Evolutionary conservation across 2,888 invertebrate species (phyloP), one percentile per base, ranked within the genome.

Genomic region (Hydrotaea cyrtoneurina): DNA sequence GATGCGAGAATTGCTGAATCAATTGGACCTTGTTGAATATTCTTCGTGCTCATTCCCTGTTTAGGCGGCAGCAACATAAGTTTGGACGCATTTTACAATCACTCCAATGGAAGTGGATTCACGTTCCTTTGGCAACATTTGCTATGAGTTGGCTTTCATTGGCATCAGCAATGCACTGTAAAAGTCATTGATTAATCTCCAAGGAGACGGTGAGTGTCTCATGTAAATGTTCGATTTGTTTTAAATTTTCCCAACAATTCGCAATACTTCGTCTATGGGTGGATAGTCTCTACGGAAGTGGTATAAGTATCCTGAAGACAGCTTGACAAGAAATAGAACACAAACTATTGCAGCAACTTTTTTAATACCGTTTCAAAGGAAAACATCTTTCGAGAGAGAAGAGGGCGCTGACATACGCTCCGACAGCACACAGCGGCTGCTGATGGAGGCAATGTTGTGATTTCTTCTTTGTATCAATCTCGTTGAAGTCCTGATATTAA

Each of bases 131-230:
- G 43, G 2, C 43, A 43, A 36, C 36, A 36, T 36, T 36, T 39
- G n/a, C 13, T 50, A n/a, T n/a, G n/a, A 15, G 8, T 50, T 50
- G n/a, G 2, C 50, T 59, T 59, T 15, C 23, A 23, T 2, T 4
- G 15, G n/a, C n/a, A 26, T 19, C 59, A 23, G 2, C 59, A 39
- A 43, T 66, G 66, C 66, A 19, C 66, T 43, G 36, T 43, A 64
- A 64, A 76, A 53, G 31, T 71, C 69, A 36, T 39, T 77, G 79
- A 85, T 85, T 80, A 85, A 85, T 80, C 79, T 77, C 85, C 85
- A 69, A 59, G 77, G 85, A 85, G 82, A 85, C 74, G 3, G 17
- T 55, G 36, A 11, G 17, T 66, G 36, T 73, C 77, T 82, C 26
- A 72, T 75, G 72, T 53, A 78, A 78, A 39, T 39, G 39, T 39